Evolutionary conservation across 37 sponge, comb jelly and placozoan genomes (phyloP), one percentile per base, ranked within the genome.

Genomic region (Crambe crambe): DNA sequence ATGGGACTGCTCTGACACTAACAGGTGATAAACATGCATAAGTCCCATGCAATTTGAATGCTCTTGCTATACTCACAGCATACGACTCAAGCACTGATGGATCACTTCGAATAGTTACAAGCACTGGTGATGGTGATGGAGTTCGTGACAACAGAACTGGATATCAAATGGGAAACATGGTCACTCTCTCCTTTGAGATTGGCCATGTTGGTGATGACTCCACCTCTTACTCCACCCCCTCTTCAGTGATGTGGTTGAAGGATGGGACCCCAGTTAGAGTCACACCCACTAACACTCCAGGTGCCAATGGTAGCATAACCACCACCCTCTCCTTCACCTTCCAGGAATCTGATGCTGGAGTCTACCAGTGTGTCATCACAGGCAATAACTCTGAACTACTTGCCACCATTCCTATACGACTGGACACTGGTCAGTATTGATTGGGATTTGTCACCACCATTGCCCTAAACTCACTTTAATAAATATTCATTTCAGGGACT

Each of bases 311-410:
- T 40, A 20, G 71, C 20, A 8, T 39, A 1, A 40, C 1, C 23
- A 70, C 42, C 42, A 37, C 40, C 42, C 23, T 40, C 42, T 70
- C 71, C 21, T 37, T 70, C 42, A 23, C 35, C 73, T 83, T 83
- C 41, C 29, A 34, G 20, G 29, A 3, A 1, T 65, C 83, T 35
- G 75, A 83, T 74, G 75, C 57, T 9, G 83, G 83, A 35, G 56
- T 75, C 37, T 83, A 83, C 57, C 83, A 83, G 75, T 83, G 83
- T 65, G 56, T 83, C 58, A 74, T 73, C 75, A 69, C 69, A 35
- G 80, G 66, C 30, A 32, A 0, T 32, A 42, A 67, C 42, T 31
- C 38, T 66, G 75, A 83, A 44, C 42, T 83, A 18, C 8, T 75
- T 62, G 38, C 56, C 23, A 56, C 74, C 39, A 56, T 42, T 56